A percentile compares a stretch with the other conserved stretches of the same genome.
Evolutionary conservation across 2,797 vertebrate species (phyloP).

Genomic region (Lepilemur ruficaudatus): DNA sequence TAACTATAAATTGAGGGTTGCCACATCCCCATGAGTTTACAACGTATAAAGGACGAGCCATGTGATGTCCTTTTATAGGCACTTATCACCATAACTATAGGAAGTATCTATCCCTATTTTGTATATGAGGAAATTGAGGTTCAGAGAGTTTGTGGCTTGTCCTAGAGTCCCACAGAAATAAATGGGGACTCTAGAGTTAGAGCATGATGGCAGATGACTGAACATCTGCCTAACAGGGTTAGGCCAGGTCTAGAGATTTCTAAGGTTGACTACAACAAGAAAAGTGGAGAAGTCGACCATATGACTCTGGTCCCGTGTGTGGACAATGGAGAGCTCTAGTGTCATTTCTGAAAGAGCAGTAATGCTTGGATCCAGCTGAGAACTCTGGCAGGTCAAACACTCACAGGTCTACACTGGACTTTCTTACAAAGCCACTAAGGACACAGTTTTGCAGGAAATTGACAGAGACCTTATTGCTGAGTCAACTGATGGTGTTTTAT

Average conservation of each 20-base stretch:
- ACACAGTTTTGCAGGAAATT: constrained; percentile 57
- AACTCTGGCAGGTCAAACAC: neutral
- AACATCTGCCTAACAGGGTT: neutral
- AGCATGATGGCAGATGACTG: neutral
- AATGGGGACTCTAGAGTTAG: neutral
- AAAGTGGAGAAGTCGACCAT: neutral
- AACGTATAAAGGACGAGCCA: neutral
- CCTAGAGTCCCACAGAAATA: neutral
- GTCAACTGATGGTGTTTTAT: constrained; percentile 67
- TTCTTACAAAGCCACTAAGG: neutral
- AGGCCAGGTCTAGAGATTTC: neutral
- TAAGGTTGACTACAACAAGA: neutral
- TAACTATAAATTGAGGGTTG: neutral
- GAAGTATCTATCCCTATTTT: neutral
- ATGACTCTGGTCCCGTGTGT: neutral
- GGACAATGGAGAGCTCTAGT: neutral
- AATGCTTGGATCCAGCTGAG: neutral
- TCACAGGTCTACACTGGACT: neutral
- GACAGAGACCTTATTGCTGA: constrained; percentile 64
- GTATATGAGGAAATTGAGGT: neutral
- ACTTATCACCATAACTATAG: neutral
- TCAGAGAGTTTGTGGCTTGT: neutral
- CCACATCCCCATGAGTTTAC: neutral
- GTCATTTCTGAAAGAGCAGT: neutral
- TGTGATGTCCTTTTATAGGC: neutral